These are phyloP conservation scores for Sebastes melanostomus DNA, from an alignment of 2,797 vertebrate species.

Conservation along the genomic window DNA sequence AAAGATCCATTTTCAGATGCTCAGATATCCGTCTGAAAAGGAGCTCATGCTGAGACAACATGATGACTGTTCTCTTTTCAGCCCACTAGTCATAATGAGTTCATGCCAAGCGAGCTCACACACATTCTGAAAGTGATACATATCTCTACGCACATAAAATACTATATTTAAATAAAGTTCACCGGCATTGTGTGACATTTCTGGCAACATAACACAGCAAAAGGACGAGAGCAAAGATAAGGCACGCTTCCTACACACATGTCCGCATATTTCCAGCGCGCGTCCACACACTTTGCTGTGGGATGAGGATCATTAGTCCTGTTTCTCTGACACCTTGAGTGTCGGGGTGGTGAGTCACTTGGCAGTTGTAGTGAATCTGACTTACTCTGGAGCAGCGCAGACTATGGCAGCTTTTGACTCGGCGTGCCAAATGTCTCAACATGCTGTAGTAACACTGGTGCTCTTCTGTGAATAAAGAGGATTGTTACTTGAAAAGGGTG, in stretches of 20 bases:
- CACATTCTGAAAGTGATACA: neutral
- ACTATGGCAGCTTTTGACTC: conserved; percentile 25
- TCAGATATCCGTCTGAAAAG: neutral
- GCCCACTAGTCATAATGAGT: conserved; percentile 12
- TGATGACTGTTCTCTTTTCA: conserved; percentile 8
- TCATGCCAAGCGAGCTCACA: neutral
- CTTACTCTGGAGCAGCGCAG: conserved; percentile 4
- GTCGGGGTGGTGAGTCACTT: conserved; percentile 42
- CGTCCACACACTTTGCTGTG: neutral
- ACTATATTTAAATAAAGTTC: conserved; percentile 7
- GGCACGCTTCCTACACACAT: neutral
- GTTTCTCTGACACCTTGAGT: conserved; percentile 41
- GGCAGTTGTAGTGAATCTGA: conserved; percentile 30
- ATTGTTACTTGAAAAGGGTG: neutral
- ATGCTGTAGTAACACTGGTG: neutral
- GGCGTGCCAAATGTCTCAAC: conserved; percentile 23
- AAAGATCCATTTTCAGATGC: neutral
- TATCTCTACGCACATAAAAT: neutral
- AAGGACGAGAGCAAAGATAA: neutral
- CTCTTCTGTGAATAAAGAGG: neutral
- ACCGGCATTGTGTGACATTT: neutral
- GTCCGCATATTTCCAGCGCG: neutral
- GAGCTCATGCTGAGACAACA: neutral
- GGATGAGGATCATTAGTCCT: conserved; percentile 41
- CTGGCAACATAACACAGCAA: conserved; percentile 1